Evolutionary conservation across 1,140 invertebrate genomes (phyloP).

Genomic region (Marisa cornuarietis): DNA sequence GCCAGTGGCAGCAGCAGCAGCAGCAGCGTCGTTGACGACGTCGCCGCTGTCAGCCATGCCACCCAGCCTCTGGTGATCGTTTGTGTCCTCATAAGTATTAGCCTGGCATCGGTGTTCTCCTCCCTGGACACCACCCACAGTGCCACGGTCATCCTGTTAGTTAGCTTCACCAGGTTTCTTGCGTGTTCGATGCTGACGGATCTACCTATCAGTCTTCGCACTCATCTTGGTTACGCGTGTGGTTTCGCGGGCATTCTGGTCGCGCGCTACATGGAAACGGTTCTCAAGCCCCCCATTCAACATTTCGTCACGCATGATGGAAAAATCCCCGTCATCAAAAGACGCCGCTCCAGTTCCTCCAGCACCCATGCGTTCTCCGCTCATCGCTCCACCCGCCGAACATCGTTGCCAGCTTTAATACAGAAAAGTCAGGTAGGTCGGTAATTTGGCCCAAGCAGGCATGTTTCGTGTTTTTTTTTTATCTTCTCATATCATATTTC

Average conservation of each 20-base stretch:
- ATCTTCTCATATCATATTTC: no score
- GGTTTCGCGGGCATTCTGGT: constrained; percentile 62
- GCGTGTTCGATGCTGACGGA: constrained; percentile 57
- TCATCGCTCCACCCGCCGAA: constrained; percentile 55
- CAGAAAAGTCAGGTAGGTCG: constrained; percentile 62
- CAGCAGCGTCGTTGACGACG: constrained; percentile 12
- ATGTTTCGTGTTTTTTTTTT: no score
- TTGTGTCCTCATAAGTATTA: constrained; percentile 55
- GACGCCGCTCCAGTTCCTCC: constrained; percentile 62
- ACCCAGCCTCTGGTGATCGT: constrained; percentile 57
- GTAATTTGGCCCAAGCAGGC: no score
- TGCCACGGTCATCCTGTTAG: constrained; percentile 55
- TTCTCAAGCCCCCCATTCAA: constrained; percentile 57
- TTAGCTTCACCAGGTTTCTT: constrained; percentile 63
- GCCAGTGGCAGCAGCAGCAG: background rate
- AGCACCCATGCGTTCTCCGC: constrained; percentile 55
- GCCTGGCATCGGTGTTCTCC: constrained; percentile 61
- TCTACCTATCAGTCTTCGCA: constrained; percentile 55
- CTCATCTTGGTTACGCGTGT: constrained; percentile 61
- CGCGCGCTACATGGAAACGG: constrained; percentile 64
- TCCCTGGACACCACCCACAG: constrained; percentile 61
- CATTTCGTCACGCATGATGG: constrained; percentile 60
- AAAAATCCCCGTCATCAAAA: constrained; percentile 62
- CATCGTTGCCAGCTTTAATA: constrained; percentile 64
- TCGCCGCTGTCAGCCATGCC: constrained; percentile 33